A percentile compares a stretch with the other conserved stretches of the same genome.
phyloP scores from a whole-genome alignment of 92 coral and sea anemone genomes.

The Blastomussa wellsi region DNA sequence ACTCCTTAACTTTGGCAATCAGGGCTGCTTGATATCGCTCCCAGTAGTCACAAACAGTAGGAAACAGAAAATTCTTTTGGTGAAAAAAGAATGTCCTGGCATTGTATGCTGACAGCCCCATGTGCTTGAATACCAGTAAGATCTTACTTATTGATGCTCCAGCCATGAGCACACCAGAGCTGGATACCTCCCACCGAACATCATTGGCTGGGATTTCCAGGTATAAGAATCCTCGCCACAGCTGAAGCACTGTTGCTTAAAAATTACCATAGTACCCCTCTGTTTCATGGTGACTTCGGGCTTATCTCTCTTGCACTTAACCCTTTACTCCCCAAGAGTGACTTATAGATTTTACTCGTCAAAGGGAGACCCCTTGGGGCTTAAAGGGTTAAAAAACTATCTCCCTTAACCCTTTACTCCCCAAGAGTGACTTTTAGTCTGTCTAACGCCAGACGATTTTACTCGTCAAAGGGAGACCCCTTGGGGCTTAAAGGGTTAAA shows the following conservation, averaged over 20 bases:
- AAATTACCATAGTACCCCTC: constrained; percentile 40
- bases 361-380: no score
- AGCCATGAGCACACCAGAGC: constrained; percentile 25
- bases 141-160: constrained; percentile 39
- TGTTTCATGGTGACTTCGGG: constrained; percentile 32
- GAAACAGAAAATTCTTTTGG: constrained; percentile 21
- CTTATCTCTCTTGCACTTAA: constrained; percentile 17
- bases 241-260: constrained; percentile 23
- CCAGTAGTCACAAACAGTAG: constrained; percentile 4
- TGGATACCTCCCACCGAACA: neutral
- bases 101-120: constrained; percentile 21
- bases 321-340: no score
- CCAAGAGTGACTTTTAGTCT: no score
- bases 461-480: no score
- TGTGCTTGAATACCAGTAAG: constrained; percentile 17
- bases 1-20: neutral
- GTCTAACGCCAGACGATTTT: no score
- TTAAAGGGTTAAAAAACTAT: no score
- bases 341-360: no score
- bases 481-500: no score
- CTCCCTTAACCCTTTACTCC: no score
- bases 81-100: constrained; percentile 17
- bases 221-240: constrained; percentile 4
- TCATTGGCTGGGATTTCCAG: constrained; percentile 35
- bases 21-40: constrained; percentile 4